These are phyloP conservation scores for Cyclura pinguis DNA, from an alignment of 2,797 vertebrate species.

Conservation along the genomic window DNA sequence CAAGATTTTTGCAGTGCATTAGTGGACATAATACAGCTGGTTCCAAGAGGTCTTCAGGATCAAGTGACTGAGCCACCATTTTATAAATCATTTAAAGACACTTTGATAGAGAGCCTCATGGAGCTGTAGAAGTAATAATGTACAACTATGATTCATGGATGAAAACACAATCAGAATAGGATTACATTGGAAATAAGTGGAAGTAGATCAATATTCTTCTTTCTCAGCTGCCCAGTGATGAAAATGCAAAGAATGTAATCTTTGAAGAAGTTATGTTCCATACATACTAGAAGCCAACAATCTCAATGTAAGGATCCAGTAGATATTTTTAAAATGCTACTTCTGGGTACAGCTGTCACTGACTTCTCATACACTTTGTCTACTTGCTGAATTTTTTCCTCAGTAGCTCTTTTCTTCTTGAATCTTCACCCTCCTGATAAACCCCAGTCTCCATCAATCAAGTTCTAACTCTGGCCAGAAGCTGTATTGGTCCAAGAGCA, in stretches of 20 bases:
- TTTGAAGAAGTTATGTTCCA: neutral
- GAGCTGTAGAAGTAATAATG: slow-evolving; percentile 64
- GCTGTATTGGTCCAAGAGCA: neutral
- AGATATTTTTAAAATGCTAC: neutral
- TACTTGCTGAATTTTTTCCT: neutral
- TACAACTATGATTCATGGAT: slow-evolving; percentile 52
- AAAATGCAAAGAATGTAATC: slow-evolving; percentile 2
- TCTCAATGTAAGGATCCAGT: neutral
- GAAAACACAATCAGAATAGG: slow-evolving; percentile 72
- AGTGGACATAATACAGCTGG: slow-evolving; percentile 78
- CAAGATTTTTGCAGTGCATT: slow-evolving; percentile 74
- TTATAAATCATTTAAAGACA: slow-evolving; percentile 74
- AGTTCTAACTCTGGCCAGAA: neutral
- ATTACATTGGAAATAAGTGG: slow-evolving; percentile 54
- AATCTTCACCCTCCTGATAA: neutral
- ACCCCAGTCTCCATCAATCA: neutral
- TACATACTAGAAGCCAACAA: neutral
- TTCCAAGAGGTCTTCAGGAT: slow-evolving; percentile 76
- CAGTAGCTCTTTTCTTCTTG: neutral
- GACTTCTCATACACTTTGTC: neutral
- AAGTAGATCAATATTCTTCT: slow-evolving; percentile 43
- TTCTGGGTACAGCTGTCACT: neutral
- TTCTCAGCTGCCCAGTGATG: slow-evolving; percentile 49
- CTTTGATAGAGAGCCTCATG: slow-evolving; percentile 69
- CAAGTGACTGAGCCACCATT: slow-evolving; percentile 73